Base-by-base conservation (phyloP, 1,140 invertebrate genomes). In the Temnothorax nylanderi region DNA sequence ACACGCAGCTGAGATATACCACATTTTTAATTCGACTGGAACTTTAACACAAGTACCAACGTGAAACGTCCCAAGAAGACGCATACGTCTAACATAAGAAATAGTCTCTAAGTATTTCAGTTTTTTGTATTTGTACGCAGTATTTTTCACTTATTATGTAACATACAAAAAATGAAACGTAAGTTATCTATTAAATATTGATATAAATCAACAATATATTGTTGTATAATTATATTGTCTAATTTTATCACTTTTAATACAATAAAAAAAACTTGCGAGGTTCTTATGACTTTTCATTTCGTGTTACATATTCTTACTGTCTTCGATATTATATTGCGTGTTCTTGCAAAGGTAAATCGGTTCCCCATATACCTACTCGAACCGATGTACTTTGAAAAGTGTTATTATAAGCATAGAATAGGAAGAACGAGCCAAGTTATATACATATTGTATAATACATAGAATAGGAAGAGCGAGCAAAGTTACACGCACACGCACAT, bases 71-170 rank as follows among this genome's bases (percentile, higher is more conserved):
- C 13, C 21, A 60, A 80, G 32, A 51, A 84, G 58, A 56, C 32
- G 44, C 37, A 26, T 26, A 26, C 26, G 26, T 3, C 18, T 78
- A 56, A 67, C 18, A 5, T 81, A 69, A 78, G 62, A 80, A 74
- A 78, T 78, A 80, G 87, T 49, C n/a, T 76, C n/a, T 76, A 84
- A 82, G 58, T 62, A 72, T 69, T 80, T 88, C 85, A 90, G 87
- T 88, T 86, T 85, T 81, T 92, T 92, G 88, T 92, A 93, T 93
- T 93, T 85, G 65, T 93, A 92, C 88, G 76, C 90, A 93, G 91
- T 93, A 93, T 93, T 92, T 93, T 87, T 26, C 26, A 89, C 65
- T 90, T 90, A 62, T 91, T 88, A 91, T 89, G 77, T 88, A 90
- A 91, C 88, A 89, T 87, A 90, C 82, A 85, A 62, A 65, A 91